These are phyloP conservation scores for Sarcophilus harrisii DNA, from an alignment of 2,797 vertebrate genomes.

Conservation along the genomic window DNA sequence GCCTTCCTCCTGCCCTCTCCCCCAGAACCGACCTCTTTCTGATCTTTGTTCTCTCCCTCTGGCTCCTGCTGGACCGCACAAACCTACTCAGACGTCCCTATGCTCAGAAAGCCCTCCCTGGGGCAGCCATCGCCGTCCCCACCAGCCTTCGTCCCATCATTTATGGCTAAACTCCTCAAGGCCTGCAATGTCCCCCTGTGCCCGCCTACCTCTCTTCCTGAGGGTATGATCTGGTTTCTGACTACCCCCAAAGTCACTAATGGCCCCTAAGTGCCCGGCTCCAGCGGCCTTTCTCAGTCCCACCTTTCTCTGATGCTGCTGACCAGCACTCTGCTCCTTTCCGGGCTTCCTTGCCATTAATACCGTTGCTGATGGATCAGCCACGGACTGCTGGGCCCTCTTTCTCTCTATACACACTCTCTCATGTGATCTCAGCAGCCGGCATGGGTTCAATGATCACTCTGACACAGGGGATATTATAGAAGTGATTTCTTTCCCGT, in stretches of 20 bases:
- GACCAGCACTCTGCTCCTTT: neutral
- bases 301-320: neutral
- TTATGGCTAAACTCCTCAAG: neutral
- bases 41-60: neutral
- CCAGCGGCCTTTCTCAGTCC: neutral
- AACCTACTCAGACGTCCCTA: neutral
- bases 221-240: neutral
- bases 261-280: neutral
- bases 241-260: neutral
- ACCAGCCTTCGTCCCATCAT: too few species aligned
- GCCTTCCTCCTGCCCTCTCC: neutral
- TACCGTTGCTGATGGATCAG: neutral
- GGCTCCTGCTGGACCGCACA: neutral
- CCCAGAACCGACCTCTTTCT: neutral
- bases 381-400: neutral
- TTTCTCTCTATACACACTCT: neutral
- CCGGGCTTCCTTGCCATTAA: neutral
- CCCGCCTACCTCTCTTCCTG: neutral
- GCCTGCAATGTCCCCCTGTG: rapidly evolving
- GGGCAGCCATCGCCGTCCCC: neutral
- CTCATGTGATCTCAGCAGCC: neutral
- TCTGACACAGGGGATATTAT: neutral
- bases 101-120: neutral
- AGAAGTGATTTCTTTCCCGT: neutral
- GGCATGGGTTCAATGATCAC: neutral